A percentile compares a stretch with the other conserved stretches of the same genome.
Evolutionary conservation across 1,140 invertebrate species (phyloP).

Genomic region (Pachypeltis micranthus): DNA sequence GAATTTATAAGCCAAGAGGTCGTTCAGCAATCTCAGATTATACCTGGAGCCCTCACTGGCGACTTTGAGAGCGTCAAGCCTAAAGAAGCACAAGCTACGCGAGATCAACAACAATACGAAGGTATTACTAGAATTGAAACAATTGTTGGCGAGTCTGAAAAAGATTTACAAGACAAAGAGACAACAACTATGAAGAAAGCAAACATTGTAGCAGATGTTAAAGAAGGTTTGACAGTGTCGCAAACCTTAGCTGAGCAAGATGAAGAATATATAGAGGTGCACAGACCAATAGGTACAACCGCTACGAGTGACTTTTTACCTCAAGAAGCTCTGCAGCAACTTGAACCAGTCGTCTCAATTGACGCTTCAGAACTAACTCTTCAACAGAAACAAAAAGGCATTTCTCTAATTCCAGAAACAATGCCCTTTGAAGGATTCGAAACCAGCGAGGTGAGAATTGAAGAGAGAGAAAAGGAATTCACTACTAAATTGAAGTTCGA

Average conservation of each 20-base stretch:
- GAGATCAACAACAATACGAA: slow-evolving; percentile 28
- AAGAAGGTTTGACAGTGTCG: slow-evolving; percentile 29
- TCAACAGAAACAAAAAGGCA: slow-evolving; percentile 26
- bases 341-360: slow-evolving; percentile 21
- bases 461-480: slow-evolving; percentile 33
- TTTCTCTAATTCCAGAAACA: slow-evolving; percentile 22
- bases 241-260: slow-evolving; percentile 34
- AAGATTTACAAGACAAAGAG: slow-evolving; percentile 18
- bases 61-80: slow-evolving; percentile 27
- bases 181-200: slow-evolving; percentile 24
- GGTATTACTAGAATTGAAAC: slow-evolving; percentile 23
- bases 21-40: slow-evolving; percentile 25
- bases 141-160: slow-evolving; percentile 24
- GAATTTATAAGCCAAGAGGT: slow-evolving; percentile 25
- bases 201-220: slow-evolving; percentile 22
- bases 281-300: not conserved
- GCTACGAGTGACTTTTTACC: slow-evolving; percentile 22
- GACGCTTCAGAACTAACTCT: slow-evolving; percentile 29
- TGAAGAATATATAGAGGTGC: slow-evolving; percentile 29
- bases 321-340: slow-evolving; percentile 22
- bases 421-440: slow-evolving; percentile 29
- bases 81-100: slow-evolving; percentile 26
- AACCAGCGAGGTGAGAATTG: slow-evolving; percentile 31
- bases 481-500: slow-evolving; percentile 29
- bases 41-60: slow-evolving; percentile 20